A percentile compares a stretch with the other conserved stretches of the same genome.
Conservation (phyloP, 64 coral and sea anemone species). For the Orbicella faveolata region DNA sequence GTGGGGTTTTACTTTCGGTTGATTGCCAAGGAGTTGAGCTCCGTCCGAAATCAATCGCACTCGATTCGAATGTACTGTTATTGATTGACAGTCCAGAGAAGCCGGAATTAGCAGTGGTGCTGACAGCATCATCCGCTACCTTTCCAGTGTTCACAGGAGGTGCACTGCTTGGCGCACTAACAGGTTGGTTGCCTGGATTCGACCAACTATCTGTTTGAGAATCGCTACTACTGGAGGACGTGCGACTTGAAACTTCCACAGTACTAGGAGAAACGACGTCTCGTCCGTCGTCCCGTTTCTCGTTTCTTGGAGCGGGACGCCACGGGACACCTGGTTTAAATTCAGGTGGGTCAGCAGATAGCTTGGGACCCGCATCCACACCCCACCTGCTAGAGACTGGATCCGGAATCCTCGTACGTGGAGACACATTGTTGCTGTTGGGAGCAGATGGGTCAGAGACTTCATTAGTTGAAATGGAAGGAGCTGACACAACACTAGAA, state of each 20-base stretch:
- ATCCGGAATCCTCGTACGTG: slow-evolving; percentile 69
- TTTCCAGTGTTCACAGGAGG: background rate
- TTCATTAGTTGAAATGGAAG: slow-evolving; percentile 19
- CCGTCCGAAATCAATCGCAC: slow-evolving; percentile 7
- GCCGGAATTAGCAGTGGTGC: background rate
- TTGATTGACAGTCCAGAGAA: background rate
- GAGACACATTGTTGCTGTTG: slow-evolving; percentile 57
- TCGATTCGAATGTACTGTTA: slow-evolving; percentile 14
- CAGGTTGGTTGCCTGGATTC: background rate
- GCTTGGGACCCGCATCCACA: slow-evolving; percentile 89
- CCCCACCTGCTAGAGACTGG: slow-evolving; percentile 97
- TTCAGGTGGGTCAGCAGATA: slow-evolving; percentile 96
- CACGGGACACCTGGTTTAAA: slow-evolving; percentile 99
- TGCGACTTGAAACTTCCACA: background rate
- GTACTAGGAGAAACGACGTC: slow-evolving; percentile 31
- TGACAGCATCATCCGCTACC: background rate
- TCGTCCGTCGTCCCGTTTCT: slow-evolving; percentile 40
- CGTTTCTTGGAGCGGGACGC: slow-evolving; percentile 65
- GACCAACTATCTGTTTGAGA: slow-evolving; percentile 26
- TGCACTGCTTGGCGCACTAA: background rate
- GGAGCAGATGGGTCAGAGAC: background rate
- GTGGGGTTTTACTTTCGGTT: slow-evolving; percentile 43
- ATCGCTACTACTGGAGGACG: slow-evolving; percentile 23
- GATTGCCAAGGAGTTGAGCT: slow-evolving; percentile 65
- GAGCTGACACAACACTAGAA: slow-evolving; percentile 21